Percentiles rank a stretch among this genome's conserved stretches.
Evolutionary conservation across 2,113 vertebrate genomes (phyloP).

Genomic region (Ifrita kowaldi): DNA sequence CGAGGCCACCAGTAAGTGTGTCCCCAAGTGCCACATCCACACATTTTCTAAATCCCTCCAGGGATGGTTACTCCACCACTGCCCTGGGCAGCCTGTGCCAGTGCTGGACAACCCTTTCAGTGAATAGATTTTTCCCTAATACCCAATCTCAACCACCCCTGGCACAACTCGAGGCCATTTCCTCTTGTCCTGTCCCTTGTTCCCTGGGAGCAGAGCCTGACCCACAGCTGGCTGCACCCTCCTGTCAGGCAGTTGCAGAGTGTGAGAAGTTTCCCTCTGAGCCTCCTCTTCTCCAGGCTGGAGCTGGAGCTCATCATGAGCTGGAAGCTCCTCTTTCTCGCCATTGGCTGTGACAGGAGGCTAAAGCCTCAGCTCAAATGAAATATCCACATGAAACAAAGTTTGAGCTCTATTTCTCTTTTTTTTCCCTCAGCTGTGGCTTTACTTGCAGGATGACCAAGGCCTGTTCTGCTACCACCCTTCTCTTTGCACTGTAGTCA

Average conservation of each 20-base stretch:
- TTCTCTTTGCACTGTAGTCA: neutral
- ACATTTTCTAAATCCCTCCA: too few relatives aligned
- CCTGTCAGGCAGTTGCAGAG: too few relatives aligned
- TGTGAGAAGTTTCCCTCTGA: neutral
- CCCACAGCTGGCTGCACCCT: fast-evolving
- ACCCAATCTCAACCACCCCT: neutral
- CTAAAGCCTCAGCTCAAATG: neutral
- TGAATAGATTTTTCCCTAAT: neutral
- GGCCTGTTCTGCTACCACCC: neutral
- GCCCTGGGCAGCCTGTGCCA: neutral
- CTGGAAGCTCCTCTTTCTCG: neutral
- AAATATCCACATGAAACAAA: neutral
- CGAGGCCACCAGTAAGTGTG: neutral
- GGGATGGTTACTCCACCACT: neutral
- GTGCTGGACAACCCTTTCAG: neutral
- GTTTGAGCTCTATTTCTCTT: neutral
- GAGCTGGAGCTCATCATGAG: neutral
- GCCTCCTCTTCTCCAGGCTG: neutral
- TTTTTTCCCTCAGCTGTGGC: neutral
- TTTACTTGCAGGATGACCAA: neutral
- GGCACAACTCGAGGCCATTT: neutral
- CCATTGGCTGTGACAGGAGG: neutral
- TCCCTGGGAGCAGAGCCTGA: neutral
- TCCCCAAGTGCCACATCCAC: neutral
- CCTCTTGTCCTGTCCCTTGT: neutral